Conservation (phyloP, 2,113 vertebrate species). For the Ciconia boyciana region DNA sequence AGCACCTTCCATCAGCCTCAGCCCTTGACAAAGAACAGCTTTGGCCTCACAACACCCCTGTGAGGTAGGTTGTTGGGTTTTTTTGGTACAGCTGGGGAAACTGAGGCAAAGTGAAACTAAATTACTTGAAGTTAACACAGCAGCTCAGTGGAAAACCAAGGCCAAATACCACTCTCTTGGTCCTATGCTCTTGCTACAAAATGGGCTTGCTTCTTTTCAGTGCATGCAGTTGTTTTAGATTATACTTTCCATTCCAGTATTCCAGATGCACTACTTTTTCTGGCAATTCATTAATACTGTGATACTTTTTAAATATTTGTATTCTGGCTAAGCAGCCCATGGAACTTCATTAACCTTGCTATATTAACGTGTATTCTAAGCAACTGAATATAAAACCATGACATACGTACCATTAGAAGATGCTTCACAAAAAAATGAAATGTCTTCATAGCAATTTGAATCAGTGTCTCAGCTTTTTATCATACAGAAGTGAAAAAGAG, state of each 20-base stretch:
- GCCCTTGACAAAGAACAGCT: constrained; percentile 8
- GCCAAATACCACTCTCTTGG: not conserved
- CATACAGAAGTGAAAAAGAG: not conserved
- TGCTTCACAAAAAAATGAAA: not conserved
- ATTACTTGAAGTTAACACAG: not conserved
- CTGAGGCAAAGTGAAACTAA: not conserved
- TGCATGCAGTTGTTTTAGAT: not conserved
- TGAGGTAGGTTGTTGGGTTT: constrained; percentile 16
- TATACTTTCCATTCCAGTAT: not conserved
- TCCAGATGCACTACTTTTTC: not conserved
- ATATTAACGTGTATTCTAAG: not conserved
- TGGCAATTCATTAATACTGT: not conserved
- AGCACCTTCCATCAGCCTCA: not conserved
- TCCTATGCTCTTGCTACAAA: not conserved
- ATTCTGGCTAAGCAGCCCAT: not conserved
- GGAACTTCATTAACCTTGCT: not conserved
- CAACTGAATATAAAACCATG: not conserved
- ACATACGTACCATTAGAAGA: not conserved
- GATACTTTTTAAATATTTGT: not conserved
- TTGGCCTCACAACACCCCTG: constrained; percentile 42
- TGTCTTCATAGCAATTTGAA: not conserved
- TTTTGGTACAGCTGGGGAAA: constrained; percentile 10
- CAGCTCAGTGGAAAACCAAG: not conserved
- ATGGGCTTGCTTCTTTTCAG: not conserved
- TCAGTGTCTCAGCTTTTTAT: not conserved